Evolutionary conservation across 2,113 vertebrate species (phyloP), one percentile per base, ranked within the genome.

Genomic region (Tupaia tana): DNA sequence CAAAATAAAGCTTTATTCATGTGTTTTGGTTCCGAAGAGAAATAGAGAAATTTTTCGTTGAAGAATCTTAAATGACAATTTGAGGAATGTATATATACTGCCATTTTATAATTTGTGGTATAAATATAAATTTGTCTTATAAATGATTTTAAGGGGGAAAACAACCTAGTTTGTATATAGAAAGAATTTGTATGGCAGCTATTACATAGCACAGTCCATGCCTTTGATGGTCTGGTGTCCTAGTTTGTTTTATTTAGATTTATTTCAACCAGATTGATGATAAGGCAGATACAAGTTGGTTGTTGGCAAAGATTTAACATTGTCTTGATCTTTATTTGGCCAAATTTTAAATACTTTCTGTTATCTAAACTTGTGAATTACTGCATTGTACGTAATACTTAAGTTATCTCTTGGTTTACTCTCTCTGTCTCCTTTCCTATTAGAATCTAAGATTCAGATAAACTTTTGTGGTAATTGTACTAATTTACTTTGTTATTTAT

Each of bases 41-140:
- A 97, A 96, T 97, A 96, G 89, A 83, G 95, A 97, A 97, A 83
- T 52, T 97, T 98, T 98, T 97, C 92, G 96, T 95, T 96, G 98
- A 97, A 95, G 75, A 87, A 77, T 94, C 95, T 96, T 94, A 97
- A 96, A 94, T 93, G 97, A 95, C 15, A 25, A 61, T 56, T 93
- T 97, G 92, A 95, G 69, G 58, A 96, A 93, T 81, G 52, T 74
- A 70, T 19, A 87, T 84, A 90, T 70, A 34, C 89, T 71, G 20
- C 15, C 13, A 18, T 61, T 7, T 54, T 94, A 2, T 54, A 90
- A 63, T 98, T 96, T 80, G 73, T 96, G 91, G 95, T 96, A 90
- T 88, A 74, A 84, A 1, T 82, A 74, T 69, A 82, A 90, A 43
- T 43, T 43, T 43, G 43, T 43, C 4, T 43, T 43, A 43, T 43